Base-by-base conservation (phyloP, 2,113 vertebrate species). In the Gavialis gangeticus region DNA sequence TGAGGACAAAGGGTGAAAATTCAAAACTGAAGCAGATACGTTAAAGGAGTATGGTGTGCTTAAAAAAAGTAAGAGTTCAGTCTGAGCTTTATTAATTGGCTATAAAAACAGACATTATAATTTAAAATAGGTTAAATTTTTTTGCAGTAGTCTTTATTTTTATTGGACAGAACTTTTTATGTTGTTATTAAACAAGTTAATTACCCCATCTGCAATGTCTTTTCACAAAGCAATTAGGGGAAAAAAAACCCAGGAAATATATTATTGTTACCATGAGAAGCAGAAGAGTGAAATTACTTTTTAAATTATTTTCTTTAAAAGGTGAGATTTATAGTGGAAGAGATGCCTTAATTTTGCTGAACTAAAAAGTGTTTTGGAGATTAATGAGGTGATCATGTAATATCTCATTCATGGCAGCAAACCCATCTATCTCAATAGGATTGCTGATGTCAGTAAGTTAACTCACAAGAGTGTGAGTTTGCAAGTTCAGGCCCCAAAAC, bases 211-310 rank as follows among this genome's bases (percentile, higher is more conserved):
- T 95, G 89, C 76, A 22, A 55, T 58, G 77, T 25, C 34, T 95
- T 89, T 94, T 92, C 90, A 85, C 79, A 69, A 55, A 21, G 46
- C 60, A 89, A 64, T 76, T 91, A 82, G 37, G 25, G 24, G 19
- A 15, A 93, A 94, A 46, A 90, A 87, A 95, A 91, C 82, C 76
- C 59, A 58, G 79, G 69, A 95, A 96, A 71, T 37, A 71, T 79
- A 91, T 15, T 34, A 84, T 62, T 69, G 80, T 94, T 92, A 91
- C 93, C 82, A 6, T 90, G 93, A 92, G 67, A 75, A 89, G 63
- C 90, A 89, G 67, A 93, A 90, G 90, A 96, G 67, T 91, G 92
- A 28, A 94, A 89, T 24, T 90, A 91, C 87, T 69, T 90, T 95
- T 84, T 64, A 22, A 87, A 64, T 89, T 79, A 94, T 81, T 93